These are phyloP conservation scores for Hecatera dysodea DNA, from an alignment of 2,888 invertebrate genomes.

Conservation along the genomic window DNA sequence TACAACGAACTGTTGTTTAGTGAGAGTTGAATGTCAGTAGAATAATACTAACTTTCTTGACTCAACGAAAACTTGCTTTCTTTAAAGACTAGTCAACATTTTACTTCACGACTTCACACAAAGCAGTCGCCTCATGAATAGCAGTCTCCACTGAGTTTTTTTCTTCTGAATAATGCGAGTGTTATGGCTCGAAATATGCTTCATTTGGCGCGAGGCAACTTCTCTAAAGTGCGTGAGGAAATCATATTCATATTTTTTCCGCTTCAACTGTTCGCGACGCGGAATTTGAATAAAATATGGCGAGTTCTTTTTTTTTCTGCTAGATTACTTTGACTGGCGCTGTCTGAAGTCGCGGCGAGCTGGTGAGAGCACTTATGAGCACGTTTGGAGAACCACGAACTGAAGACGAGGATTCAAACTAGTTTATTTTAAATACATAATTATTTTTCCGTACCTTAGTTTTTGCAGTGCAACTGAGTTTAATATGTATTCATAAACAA, in stretches of 20 bases:
- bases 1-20: no score
- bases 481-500: not conserved
- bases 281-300: conserved; percentile 85
- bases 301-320: conserved; percentile 61
- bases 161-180: conserved; percentile 86
- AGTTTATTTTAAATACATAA: conserved; percentile 18
- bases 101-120: not conserved
- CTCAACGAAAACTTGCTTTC: no score
- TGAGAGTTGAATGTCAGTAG: no score
- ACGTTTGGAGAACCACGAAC: conserved; percentile 37
- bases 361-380: conserved; percentile 51
- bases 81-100: not conserved
- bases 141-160: conserved; percentile 70
- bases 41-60: no score
- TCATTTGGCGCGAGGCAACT: conserved; percentile 89
- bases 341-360: conserved; percentile 34
- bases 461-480: not conserved
- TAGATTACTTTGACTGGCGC: conserved; percentile 68
- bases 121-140: conserved; percentile 49
- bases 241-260: conserved; percentile 91
- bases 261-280: conserved; percentile 86
- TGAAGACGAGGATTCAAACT: conserved; percentile 28
- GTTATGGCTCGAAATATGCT: conserved; percentile 89
- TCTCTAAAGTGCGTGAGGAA: conserved; percentile 85
- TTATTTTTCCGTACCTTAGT: not conserved